These are phyloP conservation scores for Anser brachyrhynchus DNA, from an alignment of 2,113 vertebrate species.

Conservation along the genomic window DNA sequence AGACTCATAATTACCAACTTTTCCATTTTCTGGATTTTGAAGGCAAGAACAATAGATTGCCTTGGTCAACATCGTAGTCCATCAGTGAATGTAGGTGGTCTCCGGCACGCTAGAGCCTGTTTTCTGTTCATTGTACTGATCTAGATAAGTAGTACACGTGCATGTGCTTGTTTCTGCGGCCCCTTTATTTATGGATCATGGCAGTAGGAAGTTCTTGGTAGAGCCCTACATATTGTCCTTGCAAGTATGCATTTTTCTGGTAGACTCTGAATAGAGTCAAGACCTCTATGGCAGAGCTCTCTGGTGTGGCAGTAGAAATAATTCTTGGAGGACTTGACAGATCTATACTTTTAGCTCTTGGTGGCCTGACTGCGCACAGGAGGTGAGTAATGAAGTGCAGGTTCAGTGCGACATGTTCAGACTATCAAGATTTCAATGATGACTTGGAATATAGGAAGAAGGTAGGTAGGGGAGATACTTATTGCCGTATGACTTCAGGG, in stretches of 20 bases:
- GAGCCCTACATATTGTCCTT: not conserved
- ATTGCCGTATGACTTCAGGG: not conserved
- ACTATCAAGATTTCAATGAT: not conserved
- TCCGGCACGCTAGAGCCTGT: not conserved
- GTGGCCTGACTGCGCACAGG: not conserved
- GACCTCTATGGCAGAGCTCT: not conserved
- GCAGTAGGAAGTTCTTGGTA: not conserved
- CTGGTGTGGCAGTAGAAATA: not conserved
- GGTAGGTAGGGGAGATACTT: not conserved
- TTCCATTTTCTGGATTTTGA: rapidly evolving
- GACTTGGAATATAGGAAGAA: not conserved
- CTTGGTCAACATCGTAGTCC: rapidly evolving
- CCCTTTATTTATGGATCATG: not conserved
- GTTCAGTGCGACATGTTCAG: not conserved
- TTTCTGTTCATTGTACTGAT: not conserved
- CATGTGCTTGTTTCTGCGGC: not conserved
- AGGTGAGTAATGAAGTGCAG: not conserved
- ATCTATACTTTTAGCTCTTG: not conserved
- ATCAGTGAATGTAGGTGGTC: not conserved
- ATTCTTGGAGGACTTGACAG: not conserved
- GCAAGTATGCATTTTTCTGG: not conserved
- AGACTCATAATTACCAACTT: not conserved
- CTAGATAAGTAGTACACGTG: not conserved
- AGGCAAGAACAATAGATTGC: not conserved
- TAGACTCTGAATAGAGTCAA: not conserved